phyloP scores from a whole-genome alignment of 2,113 vertebrate species.

The Phaethornis superciliosus region DNA sequence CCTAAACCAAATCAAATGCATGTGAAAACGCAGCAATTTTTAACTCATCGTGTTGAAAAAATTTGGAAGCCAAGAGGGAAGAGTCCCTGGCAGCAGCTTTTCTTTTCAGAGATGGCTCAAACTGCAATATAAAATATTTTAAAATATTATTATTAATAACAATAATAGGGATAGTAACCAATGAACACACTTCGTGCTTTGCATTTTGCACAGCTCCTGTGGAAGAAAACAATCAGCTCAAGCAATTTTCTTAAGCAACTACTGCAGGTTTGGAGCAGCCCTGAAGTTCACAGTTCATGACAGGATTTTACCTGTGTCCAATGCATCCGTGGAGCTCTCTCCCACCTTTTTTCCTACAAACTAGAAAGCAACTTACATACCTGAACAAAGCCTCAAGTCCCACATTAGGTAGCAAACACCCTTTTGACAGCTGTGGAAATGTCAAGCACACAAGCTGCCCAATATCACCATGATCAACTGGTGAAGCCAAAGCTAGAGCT shows the following conservation, averaged over 20 bases:
- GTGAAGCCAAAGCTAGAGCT: not conserved
- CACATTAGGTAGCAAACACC: not conserved
- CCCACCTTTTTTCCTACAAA: not conserved
- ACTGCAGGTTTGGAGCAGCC: not conserved
- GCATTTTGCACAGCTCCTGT: not conserved
- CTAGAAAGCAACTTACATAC: not conserved
- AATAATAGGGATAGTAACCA: accelerated
- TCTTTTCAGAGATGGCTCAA: not conserved
- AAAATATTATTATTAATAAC: too few species aligned
- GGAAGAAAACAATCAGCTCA: not conserved
- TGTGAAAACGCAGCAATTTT: not conserved
- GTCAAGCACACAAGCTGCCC: not conserved
- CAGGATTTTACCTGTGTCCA: not conserved
- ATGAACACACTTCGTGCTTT: not conserved
- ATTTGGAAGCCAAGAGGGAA: not conserved
- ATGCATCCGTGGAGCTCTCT: not conserved
- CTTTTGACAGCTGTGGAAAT: not conserved
- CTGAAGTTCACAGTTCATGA: accelerated
- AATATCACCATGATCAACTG: not conserved
- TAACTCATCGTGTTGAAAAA: not conserved
- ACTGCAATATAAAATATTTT: not conserved
- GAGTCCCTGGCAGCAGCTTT: not conserved
- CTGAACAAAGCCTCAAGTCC: not conserved
- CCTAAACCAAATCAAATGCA: not conserved
- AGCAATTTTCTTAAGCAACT: not conserved